Conservation (phyloP, 1,140 invertebrate species). For the Manduca sexta region DNA sequence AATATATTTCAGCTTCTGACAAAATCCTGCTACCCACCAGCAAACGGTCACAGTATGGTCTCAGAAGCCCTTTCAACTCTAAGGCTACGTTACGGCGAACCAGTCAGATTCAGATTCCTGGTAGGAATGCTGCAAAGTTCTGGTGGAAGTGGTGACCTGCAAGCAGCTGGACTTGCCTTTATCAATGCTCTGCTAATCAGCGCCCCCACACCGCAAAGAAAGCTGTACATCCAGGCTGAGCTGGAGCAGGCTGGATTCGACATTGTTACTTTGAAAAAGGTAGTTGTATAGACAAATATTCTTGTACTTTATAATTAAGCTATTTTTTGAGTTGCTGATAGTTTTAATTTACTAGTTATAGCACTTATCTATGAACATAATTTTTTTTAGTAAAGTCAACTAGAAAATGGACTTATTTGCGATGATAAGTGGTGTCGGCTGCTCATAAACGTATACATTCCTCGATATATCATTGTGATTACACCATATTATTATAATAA, state of each 20-base stretch:
- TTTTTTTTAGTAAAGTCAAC: no score
- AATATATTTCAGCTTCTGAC: constrained; percentile 79
- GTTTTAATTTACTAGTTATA: no score
- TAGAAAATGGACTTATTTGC: no score
- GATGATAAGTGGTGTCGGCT: no score
- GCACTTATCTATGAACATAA: no score
- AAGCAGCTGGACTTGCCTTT: constrained; percentile 88
- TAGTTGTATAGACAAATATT: constrained; percentile 1
- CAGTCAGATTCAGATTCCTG: constrained; percentile 91
- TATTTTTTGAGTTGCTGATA: no score
- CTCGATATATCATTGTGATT: no score
- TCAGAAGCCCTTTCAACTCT: constrained; percentile 93
- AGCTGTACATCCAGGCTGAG: constrained; percentile 92
- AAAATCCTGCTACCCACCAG: constrained; percentile 81
- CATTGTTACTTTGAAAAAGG: constrained; percentile 79
- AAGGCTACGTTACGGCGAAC: constrained; percentile 90
- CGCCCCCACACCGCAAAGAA: constrained; percentile 81
- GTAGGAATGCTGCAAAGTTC: constrained; percentile 89
- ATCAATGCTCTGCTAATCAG: constrained; percentile 88
- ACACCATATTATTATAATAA: no score
- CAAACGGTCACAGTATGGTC: constrained; percentile 84
- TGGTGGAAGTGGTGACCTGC: constrained; percentile 79
- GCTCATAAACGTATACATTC: no score
- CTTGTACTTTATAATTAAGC: no score
- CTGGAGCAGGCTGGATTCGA: constrained; percentile 89